Evolutionary conservation across 2,113 vertebrate genomes (phyloP).

Genomic region (Scatophagus argus): DNA sequence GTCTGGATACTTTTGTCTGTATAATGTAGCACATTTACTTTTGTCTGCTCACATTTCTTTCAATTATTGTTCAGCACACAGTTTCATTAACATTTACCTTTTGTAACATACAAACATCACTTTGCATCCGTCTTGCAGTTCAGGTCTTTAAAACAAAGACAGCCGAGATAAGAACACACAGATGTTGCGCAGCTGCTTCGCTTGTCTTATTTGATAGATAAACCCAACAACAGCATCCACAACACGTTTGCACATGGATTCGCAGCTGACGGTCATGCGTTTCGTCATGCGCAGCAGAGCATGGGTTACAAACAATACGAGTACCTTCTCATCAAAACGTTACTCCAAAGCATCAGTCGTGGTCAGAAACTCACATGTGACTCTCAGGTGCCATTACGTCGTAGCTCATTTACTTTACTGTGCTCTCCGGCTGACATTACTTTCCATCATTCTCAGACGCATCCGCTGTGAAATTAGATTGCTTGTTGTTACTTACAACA

Average conservation of each 20-base stretch:
- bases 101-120: too few relatives aligned
- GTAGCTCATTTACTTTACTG: constrained; percentile 35
- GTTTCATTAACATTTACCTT: too few relatives aligned
- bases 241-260: not conserved
- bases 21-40: not conserved
- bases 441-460: not conserved
- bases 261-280: not conserved
- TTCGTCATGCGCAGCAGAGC: not conserved
- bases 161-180: not conserved
- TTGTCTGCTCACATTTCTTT: not conserved
- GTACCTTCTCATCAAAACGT: not conserved
- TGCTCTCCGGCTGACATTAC: not conserved
- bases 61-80: not conserved
- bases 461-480: constrained; percentile 26
- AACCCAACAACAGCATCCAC: not conserved
- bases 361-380: constrained; percentile 20
- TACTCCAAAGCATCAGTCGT: not conserved
- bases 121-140: not conserved
- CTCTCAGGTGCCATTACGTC: constrained; percentile 29
- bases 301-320: not conserved
- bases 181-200: not conserved
- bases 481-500: not conserved
- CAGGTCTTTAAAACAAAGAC: not conserved
- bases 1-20: too few relatives aligned
- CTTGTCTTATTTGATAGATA: not conserved